These are phyloP conservation scores for Unio delphinus DNA, from an alignment of 2,888 invertebrate genomes.

Conservation along the genomic window DNA sequence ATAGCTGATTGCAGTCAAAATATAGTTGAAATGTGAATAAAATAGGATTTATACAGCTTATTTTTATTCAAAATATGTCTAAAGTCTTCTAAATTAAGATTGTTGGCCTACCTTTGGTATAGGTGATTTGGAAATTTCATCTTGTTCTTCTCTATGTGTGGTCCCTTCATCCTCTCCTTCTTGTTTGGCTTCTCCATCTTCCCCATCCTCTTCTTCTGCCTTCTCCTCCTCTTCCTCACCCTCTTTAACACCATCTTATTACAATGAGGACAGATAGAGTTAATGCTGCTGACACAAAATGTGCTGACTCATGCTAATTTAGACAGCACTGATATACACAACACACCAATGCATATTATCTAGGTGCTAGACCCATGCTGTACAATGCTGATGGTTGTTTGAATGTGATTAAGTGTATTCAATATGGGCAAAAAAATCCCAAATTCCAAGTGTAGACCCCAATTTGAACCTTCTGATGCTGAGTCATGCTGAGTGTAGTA, in stretches of 20 bases:
- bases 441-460: too few species aligned
- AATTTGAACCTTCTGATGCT: too few species aligned
- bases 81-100: background rate
- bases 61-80: background rate
- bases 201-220: slow-evolving; percentile 16
- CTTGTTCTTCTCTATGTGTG: slow-evolving; percentile 15
- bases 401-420: too few species aligned
- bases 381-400: too few species aligned
- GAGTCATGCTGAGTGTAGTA: too few species aligned
- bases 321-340: background rate
- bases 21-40: background rate
- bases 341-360: slow-evolving; percentile 3
- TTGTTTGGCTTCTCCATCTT: slow-evolving; percentile 12
- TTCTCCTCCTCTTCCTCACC: slow-evolving; percentile 16
- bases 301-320: too few species aligned
- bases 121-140: slow-evolving; percentile 40
- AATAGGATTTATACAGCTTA: background rate
- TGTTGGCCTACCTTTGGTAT: slow-evolving; percentile 40
- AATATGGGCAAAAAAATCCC: too few species aligned
- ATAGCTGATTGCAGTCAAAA: background rate
- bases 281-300: too few species aligned
- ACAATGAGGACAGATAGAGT: too few species aligned
- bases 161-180: slow-evolving; percentile 17
- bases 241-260: slow-evolving; percentile 9
- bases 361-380: slow-evolving; percentile 5